Conservation (phyloP, 2,113 vertebrate genomes). For the Aphyosemion australe region DNA sequence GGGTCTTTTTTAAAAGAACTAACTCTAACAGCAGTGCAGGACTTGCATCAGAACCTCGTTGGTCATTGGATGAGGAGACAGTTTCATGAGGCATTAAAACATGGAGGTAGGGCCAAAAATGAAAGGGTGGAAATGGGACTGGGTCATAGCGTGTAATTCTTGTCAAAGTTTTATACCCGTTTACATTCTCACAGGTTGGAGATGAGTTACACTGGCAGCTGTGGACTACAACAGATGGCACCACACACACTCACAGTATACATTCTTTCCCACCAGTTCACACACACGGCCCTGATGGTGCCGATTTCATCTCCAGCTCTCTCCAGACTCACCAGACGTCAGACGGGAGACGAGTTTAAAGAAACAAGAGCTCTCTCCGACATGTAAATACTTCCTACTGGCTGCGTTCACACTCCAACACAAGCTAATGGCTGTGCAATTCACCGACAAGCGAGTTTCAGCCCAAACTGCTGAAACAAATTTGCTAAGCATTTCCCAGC, state of each 20-base stretch:
- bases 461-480: constrained; percentile 22
- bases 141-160: background rate
- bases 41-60: no score
- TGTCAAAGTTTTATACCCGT: constrained; percentile 12
- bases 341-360: background rate
- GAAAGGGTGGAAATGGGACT: no score
- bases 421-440: constrained; percentile 21
- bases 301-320: constrained; percentile 8
- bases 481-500: constrained; percentile 24
- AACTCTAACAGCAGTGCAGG: no score
- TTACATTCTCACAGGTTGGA: constrained; percentile 36
- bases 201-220: constrained; percentile 56
- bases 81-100: no score
- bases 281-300: constrained; percentile 1
- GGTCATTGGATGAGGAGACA: no score
- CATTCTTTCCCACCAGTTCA: constrained; percentile 34
- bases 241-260: constrained; percentile 7
- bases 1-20: no score
- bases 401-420: constrained; percentile 6
- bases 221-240: constrained; percentile 51
- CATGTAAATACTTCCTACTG: constrained; percentile 15
- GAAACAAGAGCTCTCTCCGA: background rate
- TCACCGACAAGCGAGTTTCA: constrained; percentile 29
- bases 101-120: no score
- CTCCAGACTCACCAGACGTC: constrained; percentile 1